These are phyloP conservation scores for Fragum sueziense DNA, from an alignment of 2,888 invertebrate species.

Conservation along the genomic window DNA sequence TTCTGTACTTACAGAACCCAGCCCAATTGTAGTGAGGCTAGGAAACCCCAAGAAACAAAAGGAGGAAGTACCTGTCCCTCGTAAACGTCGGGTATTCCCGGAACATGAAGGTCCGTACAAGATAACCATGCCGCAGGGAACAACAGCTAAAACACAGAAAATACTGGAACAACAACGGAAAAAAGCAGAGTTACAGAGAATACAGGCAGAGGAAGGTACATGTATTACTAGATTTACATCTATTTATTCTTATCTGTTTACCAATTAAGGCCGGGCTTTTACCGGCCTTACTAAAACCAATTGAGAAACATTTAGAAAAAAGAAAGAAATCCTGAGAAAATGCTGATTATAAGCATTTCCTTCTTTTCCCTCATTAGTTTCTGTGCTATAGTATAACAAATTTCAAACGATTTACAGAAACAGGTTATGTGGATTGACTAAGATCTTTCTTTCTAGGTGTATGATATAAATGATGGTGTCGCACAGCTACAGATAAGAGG, in stretches of 20 bases:
- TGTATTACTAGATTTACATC: not conserved
- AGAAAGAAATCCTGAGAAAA: not conserved
- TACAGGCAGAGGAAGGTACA: slow-evolving; percentile 54
- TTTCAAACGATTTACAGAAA: too few relatives aligned
- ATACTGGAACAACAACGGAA: slow-evolving; percentile 80
- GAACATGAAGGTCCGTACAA: slow-evolving; percentile 85
- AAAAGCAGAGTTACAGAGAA: slow-evolving; percentile 53
- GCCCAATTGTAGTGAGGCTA: not conserved
- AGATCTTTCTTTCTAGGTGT: too few relatives aligned
- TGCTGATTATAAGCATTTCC: too few relatives aligned
- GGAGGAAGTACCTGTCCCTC: slow-evolving; percentile 80
- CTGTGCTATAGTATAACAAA: too few relatives aligned
- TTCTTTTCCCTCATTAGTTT: too few relatives aligned
- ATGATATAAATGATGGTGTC: too few relatives aligned
- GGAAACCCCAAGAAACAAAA: slow-evolving; percentile 24
- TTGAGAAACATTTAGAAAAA: not conserved
- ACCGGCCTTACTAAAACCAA: not conserved
- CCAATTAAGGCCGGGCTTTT: not conserved
- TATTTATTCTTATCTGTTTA: not conserved
- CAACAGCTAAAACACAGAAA: slow-evolving; percentile 82
- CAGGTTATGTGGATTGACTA: too few relatives aligned
- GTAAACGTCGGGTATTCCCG: slow-evolving; percentile 82
- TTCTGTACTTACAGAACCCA: not conserved
- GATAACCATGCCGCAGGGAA: slow-evolving; percentile 83
- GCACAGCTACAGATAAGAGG: too few relatives aligned